Percentiles rank a stretch among this genome's conserved stretches.
Conservation (phyloP, 23 tunicate species). For the Styela clava region DNA sequence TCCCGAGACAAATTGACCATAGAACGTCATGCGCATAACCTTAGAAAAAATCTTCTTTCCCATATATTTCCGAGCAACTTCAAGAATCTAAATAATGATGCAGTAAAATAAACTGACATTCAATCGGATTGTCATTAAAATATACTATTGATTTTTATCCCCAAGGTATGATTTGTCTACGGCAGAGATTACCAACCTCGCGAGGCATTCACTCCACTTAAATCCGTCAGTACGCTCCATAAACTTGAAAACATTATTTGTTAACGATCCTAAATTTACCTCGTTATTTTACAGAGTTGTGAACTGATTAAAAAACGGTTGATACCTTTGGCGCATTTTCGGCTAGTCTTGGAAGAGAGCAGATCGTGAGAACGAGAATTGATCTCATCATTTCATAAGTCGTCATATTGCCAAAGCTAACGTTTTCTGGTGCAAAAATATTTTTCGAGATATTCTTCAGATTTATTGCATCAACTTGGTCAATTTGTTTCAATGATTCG, state of each 20-base stretch:
- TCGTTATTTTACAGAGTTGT: too few relatives aligned
- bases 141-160: too few relatives aligned
- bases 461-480: neutral
- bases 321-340: neutral
- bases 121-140: too few relatives aligned
- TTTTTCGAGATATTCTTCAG: neutral
- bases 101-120: neutral
- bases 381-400: neutral
- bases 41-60: neutral
- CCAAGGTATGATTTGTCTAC: too few relatives aligned
- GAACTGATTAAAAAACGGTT: too few relatives aligned
- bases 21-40: constrained; percentile 8
- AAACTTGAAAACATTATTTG: too few relatives aligned
- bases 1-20: constrained; percentile 29
- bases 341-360: neutral
- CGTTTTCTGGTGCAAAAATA: neutral
- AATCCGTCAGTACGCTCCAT: too few relatives aligned
- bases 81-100: neutral
- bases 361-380: neutral
- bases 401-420: neutral
- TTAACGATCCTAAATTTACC: too few relatives aligned
- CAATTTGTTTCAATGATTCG: neutral
- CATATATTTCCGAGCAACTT: constrained; percentile 4
- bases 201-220: too few relatives aligned
- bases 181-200: too few relatives aligned